phyloP scores from a whole-genome alignment of 2,888 invertebrate species.

The Belgica antarctica region DNA sequence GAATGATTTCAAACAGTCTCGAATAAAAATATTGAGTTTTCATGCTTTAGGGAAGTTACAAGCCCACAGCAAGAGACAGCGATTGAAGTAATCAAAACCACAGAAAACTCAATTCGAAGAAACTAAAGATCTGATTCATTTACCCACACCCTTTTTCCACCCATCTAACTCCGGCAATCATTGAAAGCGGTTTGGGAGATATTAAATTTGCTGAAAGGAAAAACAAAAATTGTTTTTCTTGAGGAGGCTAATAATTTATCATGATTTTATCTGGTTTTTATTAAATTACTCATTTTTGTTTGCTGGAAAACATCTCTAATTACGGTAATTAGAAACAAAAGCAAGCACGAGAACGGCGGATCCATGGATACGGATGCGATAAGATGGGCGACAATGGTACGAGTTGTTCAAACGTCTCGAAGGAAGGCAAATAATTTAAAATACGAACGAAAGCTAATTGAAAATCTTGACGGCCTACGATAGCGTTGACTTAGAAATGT shows the following conservation, averaged over 20 bases:
- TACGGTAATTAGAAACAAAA: slow-evolving; percentile 38
- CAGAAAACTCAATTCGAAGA: no score
- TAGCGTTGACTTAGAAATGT: slow-evolving; percentile 14
- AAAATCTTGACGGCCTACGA: slow-evolving; percentile 10
- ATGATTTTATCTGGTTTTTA: neutral
- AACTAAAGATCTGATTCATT: no score
- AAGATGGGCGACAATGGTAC: neutral
- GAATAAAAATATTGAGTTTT: no score
- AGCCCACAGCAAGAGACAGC: no score
- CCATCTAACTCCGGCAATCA: no score
- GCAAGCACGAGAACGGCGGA: neutral
- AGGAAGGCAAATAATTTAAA: slow-evolving; percentile 28
- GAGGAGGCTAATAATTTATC: neutral
- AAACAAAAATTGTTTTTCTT: neutral
- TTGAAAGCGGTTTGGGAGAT: no score
- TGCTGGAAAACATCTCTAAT: slow-evolving; percentile 31
- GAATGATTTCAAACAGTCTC: no score
- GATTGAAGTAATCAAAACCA: no score
- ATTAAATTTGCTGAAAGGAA: no score
- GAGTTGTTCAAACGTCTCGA: slow-evolving; percentile 1
- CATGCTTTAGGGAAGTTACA: no score
- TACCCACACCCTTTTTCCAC: no score
- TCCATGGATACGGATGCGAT: neutral
- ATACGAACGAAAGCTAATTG: slow-evolving; percentile 11
- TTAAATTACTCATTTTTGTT: slow-evolving; percentile 32